Percentiles rank a stretch among this genome's conserved stretches.
Conservation (phyloP, 2,113 vertebrate genomes). For the Rhagologus leucostigma region DNA sequence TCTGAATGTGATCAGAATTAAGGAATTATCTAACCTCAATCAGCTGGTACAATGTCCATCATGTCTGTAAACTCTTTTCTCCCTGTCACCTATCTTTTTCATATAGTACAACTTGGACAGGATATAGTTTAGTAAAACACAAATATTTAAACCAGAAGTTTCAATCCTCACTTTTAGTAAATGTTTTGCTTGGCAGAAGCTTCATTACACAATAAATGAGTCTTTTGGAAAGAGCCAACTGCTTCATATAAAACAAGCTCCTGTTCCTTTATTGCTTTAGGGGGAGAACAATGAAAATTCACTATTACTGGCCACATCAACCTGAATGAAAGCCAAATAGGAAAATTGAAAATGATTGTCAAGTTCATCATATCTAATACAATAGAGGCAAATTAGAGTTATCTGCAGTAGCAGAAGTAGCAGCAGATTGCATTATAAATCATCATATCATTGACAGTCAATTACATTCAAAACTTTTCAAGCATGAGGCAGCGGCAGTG, state of each 20-base stretch:
- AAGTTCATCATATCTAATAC: conserved; percentile 71
- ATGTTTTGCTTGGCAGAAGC: conserved; percentile 38
- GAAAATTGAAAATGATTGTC: conserved; percentile 71
- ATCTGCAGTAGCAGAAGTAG: conserved; percentile 67
- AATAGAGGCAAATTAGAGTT: conserved; percentile 76
- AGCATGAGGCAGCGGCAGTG: conserved; percentile 60
- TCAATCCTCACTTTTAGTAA: not conserved
- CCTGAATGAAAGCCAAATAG: conserved; percentile 65
- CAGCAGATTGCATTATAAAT: conserved; percentile 79
- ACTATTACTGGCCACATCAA: conserved; percentile 59
- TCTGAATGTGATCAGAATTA: not conserved
- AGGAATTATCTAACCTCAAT: not conserved
- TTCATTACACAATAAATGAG: conserved; percentile 43
- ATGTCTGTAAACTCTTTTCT: not conserved
- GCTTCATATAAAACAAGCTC: conserved; percentile 22
- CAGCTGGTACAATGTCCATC: not conserved
- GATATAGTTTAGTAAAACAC: not conserved
- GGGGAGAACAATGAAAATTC: conserved; percentile 36
- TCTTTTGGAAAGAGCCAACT: conserved; percentile 35
- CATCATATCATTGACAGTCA: conserved; percentile 80
- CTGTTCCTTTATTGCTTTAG: conserved; percentile 30
- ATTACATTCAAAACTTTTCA: conserved; percentile 76
- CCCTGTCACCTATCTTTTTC: not conserved
- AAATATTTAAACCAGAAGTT: not conserved
- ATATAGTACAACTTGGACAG: not conserved